These are phyloP conservation scores for Drosophila truncata DNA, from an alignment of 1,140 invertebrate genomes.

Conservation along the genomic window DNA sequence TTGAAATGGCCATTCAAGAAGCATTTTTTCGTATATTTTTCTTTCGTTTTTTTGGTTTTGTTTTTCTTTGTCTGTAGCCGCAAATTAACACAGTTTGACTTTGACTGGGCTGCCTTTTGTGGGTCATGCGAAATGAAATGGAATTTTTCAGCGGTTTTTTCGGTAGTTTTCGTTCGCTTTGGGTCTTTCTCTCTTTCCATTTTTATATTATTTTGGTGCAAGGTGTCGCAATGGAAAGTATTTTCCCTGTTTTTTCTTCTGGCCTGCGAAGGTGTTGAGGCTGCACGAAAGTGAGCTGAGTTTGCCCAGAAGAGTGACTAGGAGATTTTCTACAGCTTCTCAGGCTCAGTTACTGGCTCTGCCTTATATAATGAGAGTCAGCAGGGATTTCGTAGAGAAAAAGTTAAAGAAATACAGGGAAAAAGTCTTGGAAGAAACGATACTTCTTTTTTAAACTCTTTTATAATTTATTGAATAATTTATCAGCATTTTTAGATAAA, in stretches of 20 bases:
- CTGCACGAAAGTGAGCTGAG: slow-evolving; percentile 39
- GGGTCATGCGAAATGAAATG: slow-evolving; percentile 82
- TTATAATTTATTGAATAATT: neutral
- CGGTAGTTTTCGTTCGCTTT: slow-evolving; percentile 13
- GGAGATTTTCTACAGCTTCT: slow-evolving; percentile 15
- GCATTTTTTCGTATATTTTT: slow-evolving; percentile 44
- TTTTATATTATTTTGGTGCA: slow-evolving; percentile 27
- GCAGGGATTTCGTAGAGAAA: neutral
- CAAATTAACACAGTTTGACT: slow-evolving; percentile 81
- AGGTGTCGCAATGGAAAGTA: slow-evolving; percentile 62
- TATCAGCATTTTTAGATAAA: neutral
- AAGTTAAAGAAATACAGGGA: no score
- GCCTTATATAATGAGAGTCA: slow-evolving; percentile 41
- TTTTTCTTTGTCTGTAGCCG: slow-evolving; percentile 35
- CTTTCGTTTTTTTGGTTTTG: neutral
- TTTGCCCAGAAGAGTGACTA: slow-evolving; percentile 20
- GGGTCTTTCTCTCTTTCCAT: slow-evolving; percentile 23
- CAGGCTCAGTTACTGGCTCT: neutral
- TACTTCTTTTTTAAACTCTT: no score
- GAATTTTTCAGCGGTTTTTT: slow-evolving; percentile 55
- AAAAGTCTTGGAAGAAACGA: neutral
- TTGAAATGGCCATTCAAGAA: slow-evolving; percentile 64
- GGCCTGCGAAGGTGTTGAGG: slow-evolving; percentile 29
- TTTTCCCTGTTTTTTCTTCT: slow-evolving; percentile 34
- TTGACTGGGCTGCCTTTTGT: slow-evolving; percentile 62